These are phyloP conservation scores for Calliphora vicina DNA, from an alignment of 1,140 invertebrate genomes.

Conservation along the genomic window DNA sequence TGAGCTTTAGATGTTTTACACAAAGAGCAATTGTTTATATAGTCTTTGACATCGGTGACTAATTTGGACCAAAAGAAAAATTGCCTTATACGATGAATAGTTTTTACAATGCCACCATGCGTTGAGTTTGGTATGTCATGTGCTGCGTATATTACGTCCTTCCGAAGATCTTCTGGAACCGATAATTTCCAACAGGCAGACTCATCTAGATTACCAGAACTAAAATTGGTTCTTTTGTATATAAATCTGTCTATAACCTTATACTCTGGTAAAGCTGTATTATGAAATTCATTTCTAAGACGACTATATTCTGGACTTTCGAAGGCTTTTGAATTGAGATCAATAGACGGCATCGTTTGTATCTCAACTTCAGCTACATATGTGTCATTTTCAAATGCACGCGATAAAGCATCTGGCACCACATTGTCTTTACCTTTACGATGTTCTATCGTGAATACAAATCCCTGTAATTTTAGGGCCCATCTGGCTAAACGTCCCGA, in stretches of 20 bases:
- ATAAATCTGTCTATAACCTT: neutral
- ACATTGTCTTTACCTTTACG: neutral
- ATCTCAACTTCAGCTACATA: neutral
- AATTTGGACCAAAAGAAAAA: neutral
- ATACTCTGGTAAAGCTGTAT: neutral
- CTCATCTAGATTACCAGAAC: neutral
- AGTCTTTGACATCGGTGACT: neutral
- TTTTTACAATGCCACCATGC: neutral
- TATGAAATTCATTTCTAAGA: neutral
- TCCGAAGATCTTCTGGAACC: neutral
- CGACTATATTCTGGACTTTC: neutral
- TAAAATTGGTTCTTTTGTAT: neutral
- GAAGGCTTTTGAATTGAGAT: neutral
- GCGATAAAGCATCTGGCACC: neutral
- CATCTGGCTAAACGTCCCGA: neutral
- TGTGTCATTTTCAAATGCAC: neutral
- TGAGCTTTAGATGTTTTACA: constrained; percentile 11
- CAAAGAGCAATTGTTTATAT: neutral
- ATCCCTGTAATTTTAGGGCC: neutral
- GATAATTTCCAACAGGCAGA: constrained; percentile 21
- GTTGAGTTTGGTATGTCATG: neutral
- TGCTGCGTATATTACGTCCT: neutral
- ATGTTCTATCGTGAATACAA: neutral
- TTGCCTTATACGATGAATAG: neutral
- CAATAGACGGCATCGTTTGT: neutral